phyloP scores from a whole-genome alignment of 2,113 vertebrate genomes.

The Morone chrysops region DNA sequence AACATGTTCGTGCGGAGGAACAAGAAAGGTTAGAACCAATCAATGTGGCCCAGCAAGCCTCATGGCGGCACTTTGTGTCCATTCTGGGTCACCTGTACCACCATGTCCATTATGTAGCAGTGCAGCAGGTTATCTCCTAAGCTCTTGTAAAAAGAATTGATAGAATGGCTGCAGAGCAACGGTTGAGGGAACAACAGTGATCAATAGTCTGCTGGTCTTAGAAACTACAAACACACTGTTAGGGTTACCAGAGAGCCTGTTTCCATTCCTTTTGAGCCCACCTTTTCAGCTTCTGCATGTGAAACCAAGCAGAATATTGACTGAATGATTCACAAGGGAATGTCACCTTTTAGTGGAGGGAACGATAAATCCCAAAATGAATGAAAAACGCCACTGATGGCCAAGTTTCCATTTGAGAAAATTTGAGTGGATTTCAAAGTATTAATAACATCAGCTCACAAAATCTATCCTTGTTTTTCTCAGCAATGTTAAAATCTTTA shows the following conservation, averaged over 20 bases:
- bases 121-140: constrained; percentile 33
- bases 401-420: background rate
- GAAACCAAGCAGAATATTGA: constrained; percentile 20
- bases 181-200: background rate
- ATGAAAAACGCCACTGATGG: background rate
- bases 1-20: background rate
- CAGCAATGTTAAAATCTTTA: background rate
- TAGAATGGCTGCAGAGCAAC: background rate
- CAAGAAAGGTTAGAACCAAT: constrained; percentile 7
- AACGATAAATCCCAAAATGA: background rate
- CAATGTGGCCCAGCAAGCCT: background rate
- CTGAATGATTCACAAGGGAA: constrained; percentile 5
- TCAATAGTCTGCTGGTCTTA: constrained; percentile 6
- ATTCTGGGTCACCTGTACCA: background rate
- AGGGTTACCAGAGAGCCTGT: background rate
- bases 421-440: background rate
- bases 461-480: background rate
- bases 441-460: background rate
- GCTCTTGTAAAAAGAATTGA: constrained; percentile 28
- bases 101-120: constrained; percentile 1
- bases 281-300: background rate
- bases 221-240: background rate
- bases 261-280: background rate
- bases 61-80: background rate
- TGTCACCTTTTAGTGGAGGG: background rate